These are phyloP conservation scores for Typhlomys cinereus DNA, from an alignment of 2,113 vertebrate species.

Conservation along the genomic window DNA sequence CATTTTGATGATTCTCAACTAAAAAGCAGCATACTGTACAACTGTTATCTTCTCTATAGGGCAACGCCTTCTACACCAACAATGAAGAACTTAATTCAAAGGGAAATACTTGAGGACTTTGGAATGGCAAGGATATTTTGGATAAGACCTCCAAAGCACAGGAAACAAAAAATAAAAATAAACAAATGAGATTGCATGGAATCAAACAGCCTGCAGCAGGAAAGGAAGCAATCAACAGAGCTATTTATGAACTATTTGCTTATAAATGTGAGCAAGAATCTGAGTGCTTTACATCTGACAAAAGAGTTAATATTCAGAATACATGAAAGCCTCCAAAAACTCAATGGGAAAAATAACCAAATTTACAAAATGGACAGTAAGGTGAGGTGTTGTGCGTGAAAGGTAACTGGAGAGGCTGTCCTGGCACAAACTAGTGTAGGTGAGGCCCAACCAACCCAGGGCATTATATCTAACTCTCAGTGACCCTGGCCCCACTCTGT, in stretches of 20 bases:
- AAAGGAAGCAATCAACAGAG: background rate
- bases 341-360: background rate
- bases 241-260: no score
- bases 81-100: constrained; percentile 27
- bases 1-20: background rate
- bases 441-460: background rate
- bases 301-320: no score
- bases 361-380: background rate
- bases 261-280: no score
- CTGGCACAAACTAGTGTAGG: background rate
- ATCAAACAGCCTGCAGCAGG: background rate
- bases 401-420: background rate
- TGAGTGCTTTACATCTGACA: no score
- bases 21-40: background rate
- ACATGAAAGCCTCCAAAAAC: background rate
- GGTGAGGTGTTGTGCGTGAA: no score
- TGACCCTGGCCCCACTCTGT: background rate
- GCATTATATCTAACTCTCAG: background rate
- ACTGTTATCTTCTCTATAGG: background rate
- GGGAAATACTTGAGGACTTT: background rate
- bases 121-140: background rate
- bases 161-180: background rate
- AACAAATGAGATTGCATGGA: background rate
- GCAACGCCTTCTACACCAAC: background rate
- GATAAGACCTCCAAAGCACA: background rate